These are phyloP conservation scores for Eumerus sabulonum DNA, from an alignment of 2,888 invertebrate species.

Conservation along the genomic window DNA sequence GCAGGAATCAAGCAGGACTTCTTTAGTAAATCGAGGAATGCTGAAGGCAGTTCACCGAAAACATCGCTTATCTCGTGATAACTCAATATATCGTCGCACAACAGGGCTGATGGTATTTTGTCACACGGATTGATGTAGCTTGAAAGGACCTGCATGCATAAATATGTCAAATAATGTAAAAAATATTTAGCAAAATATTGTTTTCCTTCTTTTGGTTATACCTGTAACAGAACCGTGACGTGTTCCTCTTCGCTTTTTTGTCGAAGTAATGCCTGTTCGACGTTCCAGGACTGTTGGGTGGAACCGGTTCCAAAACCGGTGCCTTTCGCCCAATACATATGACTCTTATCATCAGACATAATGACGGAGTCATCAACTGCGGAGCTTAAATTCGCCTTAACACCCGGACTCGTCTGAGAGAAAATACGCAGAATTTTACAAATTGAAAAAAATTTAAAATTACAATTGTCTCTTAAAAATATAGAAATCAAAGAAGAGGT, in stretches of 20 bases:
- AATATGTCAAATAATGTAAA: too few relatives aligned
- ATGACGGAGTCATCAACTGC: conserved; percentile 77
- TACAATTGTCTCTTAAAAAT: too few relatives aligned
- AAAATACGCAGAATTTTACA: too few relatives aligned
- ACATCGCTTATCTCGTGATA: conserved; percentile 78
- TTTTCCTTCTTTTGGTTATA: conserved; percentile 69
- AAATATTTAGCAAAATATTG: too few relatives aligned
- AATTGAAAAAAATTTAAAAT: too few relatives aligned
- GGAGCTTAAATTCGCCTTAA: conserved; percentile 70
- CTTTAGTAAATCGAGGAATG: conserved; percentile 88
- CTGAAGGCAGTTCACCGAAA: conserved; percentile 82
- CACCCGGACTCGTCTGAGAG: conserved; percentile 64
- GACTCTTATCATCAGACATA: conserved; percentile 85
- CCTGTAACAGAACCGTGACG: conserved; percentile 89
- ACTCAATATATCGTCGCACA: conserved; percentile 76
- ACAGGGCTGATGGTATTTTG: conserved; percentile 78
- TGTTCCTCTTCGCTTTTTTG: conserved; percentile 96
- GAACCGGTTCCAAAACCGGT: conserved; percentile 98
- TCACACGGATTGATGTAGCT: conserved; percentile 91
- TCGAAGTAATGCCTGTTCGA: conserved; percentile 93
- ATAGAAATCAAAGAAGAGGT: too few relatives aligned
- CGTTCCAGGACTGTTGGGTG: conserved; percentile 97
- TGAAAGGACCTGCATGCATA: conserved; percentile 92
- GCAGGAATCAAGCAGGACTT: conserved; percentile 93
- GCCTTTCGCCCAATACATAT: conserved; percentile 96